Evolutionary conservation across 2,888 invertebrate genomes (phyloP), one percentile per base, ranked within the genome.

Genomic region (Sthenelais limicola): DNA sequence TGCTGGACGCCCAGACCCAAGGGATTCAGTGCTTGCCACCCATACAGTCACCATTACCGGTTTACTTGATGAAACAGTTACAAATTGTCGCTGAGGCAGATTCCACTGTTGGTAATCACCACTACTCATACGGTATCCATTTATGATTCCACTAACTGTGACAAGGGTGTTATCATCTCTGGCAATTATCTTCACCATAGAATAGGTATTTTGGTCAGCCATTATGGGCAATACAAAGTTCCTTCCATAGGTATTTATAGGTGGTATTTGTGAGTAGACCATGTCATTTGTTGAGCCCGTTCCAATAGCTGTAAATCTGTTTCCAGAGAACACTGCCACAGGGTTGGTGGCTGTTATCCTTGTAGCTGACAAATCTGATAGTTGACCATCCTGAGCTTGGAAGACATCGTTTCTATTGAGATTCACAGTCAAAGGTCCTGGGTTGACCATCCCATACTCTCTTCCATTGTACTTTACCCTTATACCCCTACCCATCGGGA

Each of bases 251-350:
- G 33, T 32, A 21, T 26, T 12, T 5, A 30, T 49, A 5, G 68
- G 48, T 4, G 68, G 68, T 5, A 68, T 30, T 30, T 68, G 68
- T 9, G 68, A 24, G 33, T 48, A 7, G 5, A 68, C 51, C 21
- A 49, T 35, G 51, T 68, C 68, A 9, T 5, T 48, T 1, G 21
- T 30, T 1, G 33, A 7, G 49, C 32, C 28, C 12, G 5, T n/a
- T 12, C 30, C 48, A 26, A 68, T 15, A 24, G 49, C n/a, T 21
- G 43, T 26, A 5, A 18, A 12, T 5, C 49, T 12, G 68, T 68
- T 68, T 7, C 68, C 68, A 28, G 68, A 68, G 68, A 68, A 68
- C n/a, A 68, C 68, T 35, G 68, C 68, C 3, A 68, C 49, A 7
- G 49, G 49, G 2, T 7, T 1, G 5, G 48, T 26, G 1, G 68